These are phyloP conservation scores for Acestrorhynchus altus DNA, from an alignment of 2,797 vertebrate genomes.

Conservation along the genomic window DNA sequence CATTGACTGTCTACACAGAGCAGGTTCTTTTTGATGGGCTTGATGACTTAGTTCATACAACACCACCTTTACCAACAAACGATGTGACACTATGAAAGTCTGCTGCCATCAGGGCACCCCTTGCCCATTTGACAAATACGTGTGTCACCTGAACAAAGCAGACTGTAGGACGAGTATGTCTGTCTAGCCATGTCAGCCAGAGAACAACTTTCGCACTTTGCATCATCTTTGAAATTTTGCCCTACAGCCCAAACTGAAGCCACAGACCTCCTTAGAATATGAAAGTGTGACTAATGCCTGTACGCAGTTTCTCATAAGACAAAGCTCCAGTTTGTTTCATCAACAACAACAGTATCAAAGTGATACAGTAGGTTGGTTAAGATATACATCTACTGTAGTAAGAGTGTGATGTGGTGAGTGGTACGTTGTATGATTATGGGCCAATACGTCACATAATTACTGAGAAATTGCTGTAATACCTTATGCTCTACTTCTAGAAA, in stretches of 20 bases:
- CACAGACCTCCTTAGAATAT: constrained; percentile 74
- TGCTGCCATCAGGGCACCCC: constrained; percentile 21
- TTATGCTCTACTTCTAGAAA: background rate
- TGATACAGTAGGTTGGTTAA: constrained; percentile 55
- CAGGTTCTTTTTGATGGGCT: background rate
- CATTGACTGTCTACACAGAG: background rate
- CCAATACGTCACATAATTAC: constrained; percentile 1
- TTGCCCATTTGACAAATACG: constrained; percentile 24
- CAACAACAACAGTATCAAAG: constrained; percentile 61
- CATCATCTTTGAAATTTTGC: constrained; percentile 72
- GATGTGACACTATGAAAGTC: background rate
- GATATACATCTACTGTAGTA: constrained; percentile 56
- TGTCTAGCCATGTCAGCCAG: constrained; percentile 51
- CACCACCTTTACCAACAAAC: background rate
- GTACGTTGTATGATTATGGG: constrained; percentile 33
- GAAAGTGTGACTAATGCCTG: constrained; percentile 83
- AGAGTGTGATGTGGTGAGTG: constrained; percentile 44
- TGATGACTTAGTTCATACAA: background rate
- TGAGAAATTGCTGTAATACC: background rate
- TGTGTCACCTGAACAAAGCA: constrained; percentile 28
- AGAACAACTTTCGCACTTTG: constrained; percentile 63
- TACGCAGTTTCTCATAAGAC: constrained; percentile 69
- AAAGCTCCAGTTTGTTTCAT: constrained; percentile 69
- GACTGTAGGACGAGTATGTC: constrained; percentile 48
- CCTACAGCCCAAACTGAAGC: constrained; percentile 67